Conservation (phyloP, 2,113 vertebrate genomes). For the Nibea albiflora region DNA sequence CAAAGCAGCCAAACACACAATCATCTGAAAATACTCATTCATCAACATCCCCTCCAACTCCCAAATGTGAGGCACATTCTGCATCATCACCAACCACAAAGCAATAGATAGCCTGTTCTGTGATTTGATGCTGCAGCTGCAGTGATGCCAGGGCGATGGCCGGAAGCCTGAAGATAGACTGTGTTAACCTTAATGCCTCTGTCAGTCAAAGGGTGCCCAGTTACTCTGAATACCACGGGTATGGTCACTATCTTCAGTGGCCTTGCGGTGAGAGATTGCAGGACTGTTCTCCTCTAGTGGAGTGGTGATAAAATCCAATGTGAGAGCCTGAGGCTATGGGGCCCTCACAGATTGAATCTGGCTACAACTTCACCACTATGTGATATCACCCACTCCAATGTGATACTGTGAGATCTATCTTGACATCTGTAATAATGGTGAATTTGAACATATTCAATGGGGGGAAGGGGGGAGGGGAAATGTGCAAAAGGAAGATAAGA, state of each 20-base stretch:
- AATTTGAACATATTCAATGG: constrained; percentile 61
- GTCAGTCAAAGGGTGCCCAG: constrained; percentile 56
- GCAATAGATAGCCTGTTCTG: neutral
- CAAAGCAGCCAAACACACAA: constrained; percentile 32
- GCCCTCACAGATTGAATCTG: constrained; percentile 67
- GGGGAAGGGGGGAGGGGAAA: constrained; percentile 32
- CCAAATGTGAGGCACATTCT: constrained; percentile 1
- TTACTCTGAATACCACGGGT: constrained; percentile 43
- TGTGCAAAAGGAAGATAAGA: constrained; percentile 73
- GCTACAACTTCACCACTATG: constrained; percentile 61
- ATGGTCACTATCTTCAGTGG: constrained; percentile 69
- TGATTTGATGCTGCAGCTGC: neutral
- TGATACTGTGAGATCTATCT: constrained; percentile 67
- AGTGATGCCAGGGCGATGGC: constrained; percentile 10
- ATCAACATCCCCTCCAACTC: constrained; percentile 21
- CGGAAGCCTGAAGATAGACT: constrained; percentile 27
- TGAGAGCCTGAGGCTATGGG: constrained; percentile 57
- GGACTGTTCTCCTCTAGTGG: constrained; percentile 61
- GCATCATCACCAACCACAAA: constrained; percentile 9
- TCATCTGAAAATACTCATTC: constrained; percentile 36
- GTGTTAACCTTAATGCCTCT: constrained; percentile 51
- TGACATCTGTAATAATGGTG: constrained; percentile 66
- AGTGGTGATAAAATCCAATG: constrained; percentile 74
- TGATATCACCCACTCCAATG: constrained; percentile 60
- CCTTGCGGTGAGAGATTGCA: constrained; percentile 72